phyloP scores from a whole-genome alignment of 2,888 invertebrate species.

The Andrena bicolor region DNA sequence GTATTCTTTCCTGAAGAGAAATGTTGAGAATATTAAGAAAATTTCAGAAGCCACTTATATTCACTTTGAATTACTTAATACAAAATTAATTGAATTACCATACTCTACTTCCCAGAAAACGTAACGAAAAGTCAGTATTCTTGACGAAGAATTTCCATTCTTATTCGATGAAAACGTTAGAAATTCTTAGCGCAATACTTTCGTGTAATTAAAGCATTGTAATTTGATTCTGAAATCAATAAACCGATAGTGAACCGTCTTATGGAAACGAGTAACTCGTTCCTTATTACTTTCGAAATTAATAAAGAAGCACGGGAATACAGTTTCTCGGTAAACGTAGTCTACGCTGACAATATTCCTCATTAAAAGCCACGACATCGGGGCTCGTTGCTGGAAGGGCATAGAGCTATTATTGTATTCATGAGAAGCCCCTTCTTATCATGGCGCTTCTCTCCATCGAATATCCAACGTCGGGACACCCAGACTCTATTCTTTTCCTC shows the following conservation, averaged over 20 bases:
- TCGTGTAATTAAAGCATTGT: constrained; percentile 15
- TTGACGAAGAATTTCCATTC: not conserved
- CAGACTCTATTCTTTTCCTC: constrained; percentile 53
- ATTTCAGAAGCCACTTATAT: too few relatives aligned
- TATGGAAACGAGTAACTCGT: constrained; percentile 21
- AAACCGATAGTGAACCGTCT: constrained; percentile 47
- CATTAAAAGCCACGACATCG: constrained; percentile 71
- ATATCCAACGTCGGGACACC: constrained; percentile 46
- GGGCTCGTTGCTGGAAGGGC: constrained; percentile 64
- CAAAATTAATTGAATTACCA: not conserved
- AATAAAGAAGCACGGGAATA: constrained; percentile 57
- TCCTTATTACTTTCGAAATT: constrained; percentile 52
- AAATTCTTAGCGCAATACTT: not conserved
- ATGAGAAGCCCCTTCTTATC: constrained; percentile 75
- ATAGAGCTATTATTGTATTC: constrained; percentile 80
- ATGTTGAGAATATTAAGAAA: too few relatives aligned
- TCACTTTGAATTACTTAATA: too few relatives aligned
- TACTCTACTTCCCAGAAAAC: not conserved
- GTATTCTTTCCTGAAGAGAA: too few relatives aligned
- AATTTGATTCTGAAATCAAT: constrained; percentile 25
- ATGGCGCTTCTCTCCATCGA: constrained; percentile 37
- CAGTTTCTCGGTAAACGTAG: constrained; percentile 59
- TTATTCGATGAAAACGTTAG: not conserved
- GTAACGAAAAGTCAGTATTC: not conserved
- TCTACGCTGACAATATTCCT: constrained; percentile 69